A percentile compares a stretch with the other conserved stretches of the same genome.
Evolutionary conservation across 1,140 invertebrate species (phyloP).

Genomic region (Rhopalosiphum padi): DNA sequence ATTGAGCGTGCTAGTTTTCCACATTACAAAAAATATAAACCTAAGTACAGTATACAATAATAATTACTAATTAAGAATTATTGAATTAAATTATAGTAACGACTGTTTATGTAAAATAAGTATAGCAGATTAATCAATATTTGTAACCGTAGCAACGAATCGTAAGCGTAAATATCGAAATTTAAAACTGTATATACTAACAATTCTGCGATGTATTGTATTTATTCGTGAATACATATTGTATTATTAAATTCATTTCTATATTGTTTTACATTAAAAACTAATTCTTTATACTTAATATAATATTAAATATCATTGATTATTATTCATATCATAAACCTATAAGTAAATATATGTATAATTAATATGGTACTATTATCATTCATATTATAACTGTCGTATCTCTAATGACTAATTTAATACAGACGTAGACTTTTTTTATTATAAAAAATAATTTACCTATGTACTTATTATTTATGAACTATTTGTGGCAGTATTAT

Average conservation of each 20-base stretch:
- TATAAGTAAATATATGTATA: background rate
- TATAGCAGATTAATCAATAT: constrained; percentile 13
- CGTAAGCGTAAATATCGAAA: background rate
- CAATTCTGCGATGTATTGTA: background rate
- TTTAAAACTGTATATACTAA: background rate
- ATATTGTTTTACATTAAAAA: background rate
- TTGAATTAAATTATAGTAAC: background rate
- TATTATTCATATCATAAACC: too few species aligned
- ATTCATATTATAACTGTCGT: background rate
- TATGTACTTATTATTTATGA: background rate
- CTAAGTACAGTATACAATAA: background rate
- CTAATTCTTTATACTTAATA: background rate
- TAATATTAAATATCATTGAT: too few species aligned
- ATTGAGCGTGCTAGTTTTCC: background rate
- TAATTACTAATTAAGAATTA: background rate
- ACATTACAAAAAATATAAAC: background rate
- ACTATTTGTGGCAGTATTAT: background rate
- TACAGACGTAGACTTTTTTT: background rate
- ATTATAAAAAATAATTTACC: too few species aligned
- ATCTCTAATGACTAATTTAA: background rate
- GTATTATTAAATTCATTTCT: background rate
- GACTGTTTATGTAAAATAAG: background rate
- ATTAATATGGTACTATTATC: background rate
- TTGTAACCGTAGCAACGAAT: background rate
- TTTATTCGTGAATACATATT: background rate